Evolutionary conservation across 2,888 invertebrate species (phyloP).

Genomic region (Dryobota labecula): DNA sequence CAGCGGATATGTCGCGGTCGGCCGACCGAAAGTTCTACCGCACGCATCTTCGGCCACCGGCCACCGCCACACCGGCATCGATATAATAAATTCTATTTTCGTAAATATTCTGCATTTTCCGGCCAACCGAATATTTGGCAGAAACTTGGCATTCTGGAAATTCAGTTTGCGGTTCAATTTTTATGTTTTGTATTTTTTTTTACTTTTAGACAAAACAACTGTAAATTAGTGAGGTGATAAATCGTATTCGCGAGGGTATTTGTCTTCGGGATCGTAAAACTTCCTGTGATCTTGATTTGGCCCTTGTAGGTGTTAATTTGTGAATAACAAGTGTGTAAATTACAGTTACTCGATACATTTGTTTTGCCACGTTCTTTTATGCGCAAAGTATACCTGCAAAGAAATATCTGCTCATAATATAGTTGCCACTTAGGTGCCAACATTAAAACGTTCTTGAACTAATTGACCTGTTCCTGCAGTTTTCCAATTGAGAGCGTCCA

Average conservation of each 20-base stretch:
- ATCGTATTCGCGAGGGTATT: constrained; percentile 50
- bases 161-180: constrained; percentile 47
- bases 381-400: not conserved
- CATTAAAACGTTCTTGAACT: constrained; percentile 25
- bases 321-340: constrained; percentile 50
- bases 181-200: constrained; percentile 52
- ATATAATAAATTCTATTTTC: constrained; percentile 67
- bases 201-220: constrained; percentile 65
- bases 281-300: constrained; percentile 54
- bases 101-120: constrained; percentile 60
- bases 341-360: constrained; percentile 48
- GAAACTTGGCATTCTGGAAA: constrained; percentile 63
- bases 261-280: constrained; percentile 49
- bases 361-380: constrained; percentile 26
- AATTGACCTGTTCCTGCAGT: constrained; percentile 58
- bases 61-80: constrained; percentile 51
- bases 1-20: constrained; percentile 67
- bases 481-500: constrained; percentile 56
- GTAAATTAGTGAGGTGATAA: constrained; percentile 59
- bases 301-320: constrained; percentile 47
- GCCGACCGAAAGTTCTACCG: constrained; percentile 61
- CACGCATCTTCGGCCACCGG: constrained; percentile 70
- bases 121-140: constrained; percentile 67
- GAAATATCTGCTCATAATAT: constrained; percentile 10
- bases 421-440: constrained; percentile 7